phyloP scores from a whole-genome alignment of 1,140 invertebrate genomes.

The Zaprionus lachaisei region DNA sequence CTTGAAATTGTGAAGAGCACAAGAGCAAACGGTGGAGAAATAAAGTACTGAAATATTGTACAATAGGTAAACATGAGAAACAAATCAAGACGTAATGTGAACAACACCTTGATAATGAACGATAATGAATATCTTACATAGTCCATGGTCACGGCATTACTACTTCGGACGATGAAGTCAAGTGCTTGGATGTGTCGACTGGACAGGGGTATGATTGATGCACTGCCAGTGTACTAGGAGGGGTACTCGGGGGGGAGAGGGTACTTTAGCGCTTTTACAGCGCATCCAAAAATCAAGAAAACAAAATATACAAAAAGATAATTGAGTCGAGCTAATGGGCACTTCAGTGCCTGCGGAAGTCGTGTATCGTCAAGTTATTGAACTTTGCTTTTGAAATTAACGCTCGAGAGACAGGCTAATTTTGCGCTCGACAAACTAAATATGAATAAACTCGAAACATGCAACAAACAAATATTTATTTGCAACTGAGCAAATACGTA shows the following conservation, averaged over 20 bases:
- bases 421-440: slow-evolving; percentile 19
- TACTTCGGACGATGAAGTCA: slow-evolving; percentile 9
- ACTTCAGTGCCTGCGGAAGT: slow-evolving; percentile 36
- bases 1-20: slow-evolving; percentile 52
- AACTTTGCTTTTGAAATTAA: slow-evolving; percentile 44
- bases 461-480: slow-evolving; percentile 51
- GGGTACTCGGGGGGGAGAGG: background rate
- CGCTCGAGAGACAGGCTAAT: slow-evolving; percentile 23
- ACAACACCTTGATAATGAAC: slow-evolving; percentile 60
- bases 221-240: background rate
- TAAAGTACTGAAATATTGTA: slow-evolving; percentile 6
- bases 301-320: slow-evolving; percentile 27
- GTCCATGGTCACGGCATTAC: slow-evolving; percentile 37
- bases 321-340: slow-evolving; percentile 35
- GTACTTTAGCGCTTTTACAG: slow-evolving; percentile 5
- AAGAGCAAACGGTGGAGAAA: slow-evolving; percentile 18
- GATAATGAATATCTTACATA: slow-evolving; percentile 63
- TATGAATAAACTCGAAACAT: slow-evolving; percentile 17
- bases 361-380: slow-evolving; percentile 39
- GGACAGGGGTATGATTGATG: slow-evolving; percentile 38
- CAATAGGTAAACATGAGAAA: slow-evolving; percentile 13
- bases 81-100: slow-evolving; percentile 52
- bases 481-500: slow-evolving; percentile 41
- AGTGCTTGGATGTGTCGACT: slow-evolving; percentile 7
- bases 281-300: slow-evolving; percentile 6